phyloP scores from a whole-genome alignment of 2,113 vertebrate species.

The Laticauda colubrina region DNA sequence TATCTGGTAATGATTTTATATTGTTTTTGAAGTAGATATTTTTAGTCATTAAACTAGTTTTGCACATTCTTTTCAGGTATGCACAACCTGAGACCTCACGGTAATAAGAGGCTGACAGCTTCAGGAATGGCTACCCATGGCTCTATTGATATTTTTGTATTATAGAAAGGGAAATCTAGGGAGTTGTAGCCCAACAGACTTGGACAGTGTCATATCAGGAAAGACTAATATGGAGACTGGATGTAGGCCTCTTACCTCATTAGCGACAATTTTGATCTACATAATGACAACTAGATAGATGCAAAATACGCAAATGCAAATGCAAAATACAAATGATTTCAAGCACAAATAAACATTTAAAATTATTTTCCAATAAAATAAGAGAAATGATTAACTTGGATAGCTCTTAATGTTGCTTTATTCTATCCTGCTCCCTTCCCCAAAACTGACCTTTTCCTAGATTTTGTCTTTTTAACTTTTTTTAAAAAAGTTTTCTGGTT shows the following conservation, averaged over 20 bases:
- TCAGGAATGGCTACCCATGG: not conserved
- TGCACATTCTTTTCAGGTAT: not conserved
- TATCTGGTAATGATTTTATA: not conserved
- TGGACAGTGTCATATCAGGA: not conserved
- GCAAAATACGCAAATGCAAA: not conserved
- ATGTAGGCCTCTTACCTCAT: not conserved
- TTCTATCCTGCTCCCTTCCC: not conserved
- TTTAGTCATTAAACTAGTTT: not conserved
- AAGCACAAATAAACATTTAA: not conserved
- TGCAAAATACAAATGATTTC: not conserved
- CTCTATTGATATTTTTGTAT: not conserved
- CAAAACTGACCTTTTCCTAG: not conserved
- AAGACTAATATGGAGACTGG: not conserved
- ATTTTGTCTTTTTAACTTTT: not conserved
- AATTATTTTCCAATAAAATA: not conserved
- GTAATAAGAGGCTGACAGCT: not conserved
- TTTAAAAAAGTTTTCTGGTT: not conserved
- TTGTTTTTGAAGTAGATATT: not conserved
- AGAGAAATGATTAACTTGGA: not conserved
- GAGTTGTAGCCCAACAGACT: not conserved
- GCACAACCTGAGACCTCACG: not conserved
- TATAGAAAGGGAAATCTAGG: not conserved
- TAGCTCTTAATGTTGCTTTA: not conserved
- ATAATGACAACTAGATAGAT: not conserved
- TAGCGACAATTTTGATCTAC: not conserved